Conservation (phyloP, 2,888 invertebrate species). For the Carabus problematicus region DNA sequence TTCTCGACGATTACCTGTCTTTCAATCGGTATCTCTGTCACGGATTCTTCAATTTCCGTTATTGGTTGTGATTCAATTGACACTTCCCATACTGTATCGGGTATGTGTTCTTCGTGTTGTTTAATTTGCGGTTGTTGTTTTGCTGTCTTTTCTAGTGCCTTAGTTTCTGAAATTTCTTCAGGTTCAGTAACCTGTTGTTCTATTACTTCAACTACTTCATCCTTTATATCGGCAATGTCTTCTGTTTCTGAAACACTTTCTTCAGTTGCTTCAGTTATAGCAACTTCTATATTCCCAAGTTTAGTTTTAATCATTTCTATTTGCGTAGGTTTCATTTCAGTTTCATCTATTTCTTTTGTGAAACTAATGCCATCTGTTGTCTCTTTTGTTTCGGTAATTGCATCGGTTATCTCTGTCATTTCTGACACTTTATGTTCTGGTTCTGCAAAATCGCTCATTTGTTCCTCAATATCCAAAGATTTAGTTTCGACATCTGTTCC, state of each 20-base stretch:
- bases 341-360: too few relatives aligned
- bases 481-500: conserved; percentile 55
- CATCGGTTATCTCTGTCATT: conserved; percentile 13
- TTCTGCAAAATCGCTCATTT: conserved; percentile 17
- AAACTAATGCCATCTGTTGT: not conserved
- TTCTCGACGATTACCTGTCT: conserved; percentile 53
- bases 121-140: conserved; percentile 49
- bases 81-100: conserved; percentile 63
- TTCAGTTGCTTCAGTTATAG: conserved; percentile 45
- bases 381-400: not conserved
- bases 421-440: conserved; percentile 43
- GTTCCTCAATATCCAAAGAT: conserved; percentile 51
- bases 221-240: conserved; percentile 39
- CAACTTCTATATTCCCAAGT: too few relatives aligned
- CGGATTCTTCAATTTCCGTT: conserved; percentile 36
- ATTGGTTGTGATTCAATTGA: conserved; percentile 57
- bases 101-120: conserved; percentile 60
- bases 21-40: conserved; percentile 47
- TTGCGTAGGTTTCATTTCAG: conserved; percentile 7
- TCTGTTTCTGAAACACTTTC: conserved; percentile 52
- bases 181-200: too few relatives aligned
- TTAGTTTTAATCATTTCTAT: too few relatives aligned
- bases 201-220: conserved; percentile 43
- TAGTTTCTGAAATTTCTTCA: conserved; percentile 39
- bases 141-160: conserved; percentile 43